Evolutionary conservation across 2,113 vertebrate species (phyloP), one percentile per base, ranked within the genome.

Genomic region (Microcebus jonahi): DNA sequence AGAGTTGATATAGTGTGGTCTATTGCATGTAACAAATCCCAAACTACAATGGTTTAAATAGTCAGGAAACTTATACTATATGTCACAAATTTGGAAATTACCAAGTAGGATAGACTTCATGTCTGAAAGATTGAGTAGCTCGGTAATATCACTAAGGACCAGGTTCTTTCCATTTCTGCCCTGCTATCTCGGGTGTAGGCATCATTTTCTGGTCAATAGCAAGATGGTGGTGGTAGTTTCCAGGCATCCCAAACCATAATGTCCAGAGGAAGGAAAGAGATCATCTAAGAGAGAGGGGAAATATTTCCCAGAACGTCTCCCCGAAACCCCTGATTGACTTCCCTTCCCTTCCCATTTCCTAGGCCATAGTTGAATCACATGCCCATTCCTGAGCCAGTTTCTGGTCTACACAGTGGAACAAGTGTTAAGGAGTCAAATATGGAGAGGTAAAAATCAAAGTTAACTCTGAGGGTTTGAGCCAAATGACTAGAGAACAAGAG

Each of bases 141-240:
- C 79, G 42, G 23, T 77, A 79, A 45, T 71, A 65, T 48, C 48
- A 50, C 70, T 67, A 36, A 88, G 39, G 55, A 45, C 31, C 20
- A 91, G 45, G 14, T 86, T 95, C 80, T 79, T 96, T 59, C 23
- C n/a, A 63, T 80, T 36, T 92, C 80, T 88, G 13, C 48, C 87
- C 71, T 88, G 59, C 34, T 88, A 9, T 57, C n/a, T 73, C 91
- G 48, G 31, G 61, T 85, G 63, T 77, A 75, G 23, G 15, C 31
- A 81, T 89, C 48, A 75, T 68, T 73, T 27, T 93, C 23, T 23
- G 48, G 50, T 31, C n/a, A 84, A 71, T 4, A 59, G 15, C 45
- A 92, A 73, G 39, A 82, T 76, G 82, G 73, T 59, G 80, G 67
- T 39, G 25, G 42, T 23, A 48, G 42, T 95, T 59, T 59, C 53